A percentile compares a stretch with the other conserved stretches of the same genome.
Conservation (phyloP, 1,140 invertebrate genomes). For the Eurosta solidaginis region DNA sequence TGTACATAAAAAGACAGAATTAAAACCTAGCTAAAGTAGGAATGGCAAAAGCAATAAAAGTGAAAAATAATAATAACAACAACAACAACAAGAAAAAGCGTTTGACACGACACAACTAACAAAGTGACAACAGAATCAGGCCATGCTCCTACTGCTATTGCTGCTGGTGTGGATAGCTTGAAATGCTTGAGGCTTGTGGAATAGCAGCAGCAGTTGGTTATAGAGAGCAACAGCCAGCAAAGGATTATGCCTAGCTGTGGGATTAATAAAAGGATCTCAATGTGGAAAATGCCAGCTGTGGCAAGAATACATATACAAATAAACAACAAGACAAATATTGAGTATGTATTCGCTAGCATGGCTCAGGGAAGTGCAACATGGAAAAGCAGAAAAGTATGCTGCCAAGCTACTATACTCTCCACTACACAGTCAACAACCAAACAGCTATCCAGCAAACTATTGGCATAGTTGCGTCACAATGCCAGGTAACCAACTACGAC, state of each 20-base stretch:
- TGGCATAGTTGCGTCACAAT: neutral
- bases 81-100: neutral
- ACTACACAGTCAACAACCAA: neutral
- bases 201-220: neutral
- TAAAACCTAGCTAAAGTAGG: no score
- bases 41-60: neutral
- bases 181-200: neutral
- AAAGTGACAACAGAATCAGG: conserved; percentile 22
- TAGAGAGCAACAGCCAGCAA: neutral
- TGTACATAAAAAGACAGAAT: no score
- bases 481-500: neutral
- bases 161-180: neutral
- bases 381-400: neutral
- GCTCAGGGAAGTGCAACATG: neutral
- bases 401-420: neutral
- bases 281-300: conserved; percentile 30
- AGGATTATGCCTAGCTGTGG: conserved; percentile 30
- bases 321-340: neutral
- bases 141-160: no score
- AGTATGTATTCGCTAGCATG: neutral
- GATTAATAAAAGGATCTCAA: conserved; percentile 30
- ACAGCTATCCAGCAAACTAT: neutral
- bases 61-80: conserved; percentile 16
- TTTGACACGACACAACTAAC: neutral
- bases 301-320: neutral